Percentiles rank a stretch among this genome's conserved stretches.
phyloP scores from a whole-genome alignment of 2,113 vertebrate genomes.

The Pluvialis apricaria region DNA sequence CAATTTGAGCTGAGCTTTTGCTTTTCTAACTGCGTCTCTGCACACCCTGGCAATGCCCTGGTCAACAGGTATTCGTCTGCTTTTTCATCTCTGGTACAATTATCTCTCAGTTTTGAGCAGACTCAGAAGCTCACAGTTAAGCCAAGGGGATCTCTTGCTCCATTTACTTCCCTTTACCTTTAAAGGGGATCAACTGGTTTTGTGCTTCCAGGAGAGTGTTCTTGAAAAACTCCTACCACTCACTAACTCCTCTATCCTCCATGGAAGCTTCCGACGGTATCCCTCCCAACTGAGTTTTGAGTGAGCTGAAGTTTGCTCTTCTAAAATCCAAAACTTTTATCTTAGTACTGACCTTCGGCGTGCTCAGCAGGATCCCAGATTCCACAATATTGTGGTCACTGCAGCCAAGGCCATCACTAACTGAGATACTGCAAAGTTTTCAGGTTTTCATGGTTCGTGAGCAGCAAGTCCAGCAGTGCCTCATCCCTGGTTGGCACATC shows the following conservation, averaged over 20 bases:
- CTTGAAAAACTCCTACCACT: background rate
- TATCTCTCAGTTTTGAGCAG: background rate
- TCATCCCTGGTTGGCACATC: background rate
- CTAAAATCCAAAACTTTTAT: background rate
- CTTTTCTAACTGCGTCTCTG: background rate
- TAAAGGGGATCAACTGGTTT: background rate
- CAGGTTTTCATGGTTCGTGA: background rate
- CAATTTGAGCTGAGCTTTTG: background rate
- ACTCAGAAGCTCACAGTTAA: background rate
- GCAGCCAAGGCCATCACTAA: background rate
- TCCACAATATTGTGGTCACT: background rate
- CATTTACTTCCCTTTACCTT: background rate
- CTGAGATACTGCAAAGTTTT: background rate
- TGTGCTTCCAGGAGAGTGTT: background rate
- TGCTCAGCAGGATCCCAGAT: background rate
- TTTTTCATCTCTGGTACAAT: background rate
- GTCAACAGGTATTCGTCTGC: background rate
- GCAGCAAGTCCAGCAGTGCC: background rate
- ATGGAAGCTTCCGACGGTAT: background rate
- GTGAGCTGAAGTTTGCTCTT: background rate
- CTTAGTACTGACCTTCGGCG: background rate
- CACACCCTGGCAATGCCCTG: background rate
- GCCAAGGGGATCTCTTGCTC: background rate
- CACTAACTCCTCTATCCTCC: background rate
- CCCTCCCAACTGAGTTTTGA: background rate